Conservation (phyloP, 2,113 vertebrate species). For the Tenebrosternarchus preto region DNA sequence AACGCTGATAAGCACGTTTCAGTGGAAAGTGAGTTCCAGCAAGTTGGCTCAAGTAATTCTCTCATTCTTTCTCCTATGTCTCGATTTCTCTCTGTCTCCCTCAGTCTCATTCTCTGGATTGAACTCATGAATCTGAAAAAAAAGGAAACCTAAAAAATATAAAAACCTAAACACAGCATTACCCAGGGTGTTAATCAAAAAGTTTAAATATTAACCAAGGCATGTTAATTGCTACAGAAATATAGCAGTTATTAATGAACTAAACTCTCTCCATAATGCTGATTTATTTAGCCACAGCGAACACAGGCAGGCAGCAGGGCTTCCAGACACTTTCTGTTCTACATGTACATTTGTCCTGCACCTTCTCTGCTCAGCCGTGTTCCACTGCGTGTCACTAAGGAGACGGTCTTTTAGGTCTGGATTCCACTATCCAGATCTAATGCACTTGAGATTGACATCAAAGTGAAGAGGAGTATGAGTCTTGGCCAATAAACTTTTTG, state of each 20-base stretch:
- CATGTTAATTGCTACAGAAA: neutral
- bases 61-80: too few relatives aligned
- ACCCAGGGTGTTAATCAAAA: neutral
- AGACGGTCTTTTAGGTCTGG: constrained; percentile 27
- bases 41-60: neutral
- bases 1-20: constrained; percentile 33
- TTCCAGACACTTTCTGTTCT: neutral
- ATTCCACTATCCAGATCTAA: constrained; percentile 25
- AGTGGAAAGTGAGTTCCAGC: neutral
- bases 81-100: too few relatives aligned
- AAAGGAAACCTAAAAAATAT: neutral
- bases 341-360: neutral
- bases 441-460: constrained; percentile 45
- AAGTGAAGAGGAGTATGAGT: constrained; percentile 57
- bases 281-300: neutral
- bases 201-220: neutral
- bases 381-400: constrained; percentile 12
- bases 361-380: neutral
- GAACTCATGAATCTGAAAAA: neutral
- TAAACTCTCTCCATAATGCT: neutral
- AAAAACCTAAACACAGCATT: neutral
- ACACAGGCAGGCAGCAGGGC: neutral
- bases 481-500: constrained; percentile 68
- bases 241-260: neutral
- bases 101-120: too few relatives aligned